Base-by-base conservation (phyloP, 1,140 invertebrate genomes). In the Drosophila rufa region DNA sequence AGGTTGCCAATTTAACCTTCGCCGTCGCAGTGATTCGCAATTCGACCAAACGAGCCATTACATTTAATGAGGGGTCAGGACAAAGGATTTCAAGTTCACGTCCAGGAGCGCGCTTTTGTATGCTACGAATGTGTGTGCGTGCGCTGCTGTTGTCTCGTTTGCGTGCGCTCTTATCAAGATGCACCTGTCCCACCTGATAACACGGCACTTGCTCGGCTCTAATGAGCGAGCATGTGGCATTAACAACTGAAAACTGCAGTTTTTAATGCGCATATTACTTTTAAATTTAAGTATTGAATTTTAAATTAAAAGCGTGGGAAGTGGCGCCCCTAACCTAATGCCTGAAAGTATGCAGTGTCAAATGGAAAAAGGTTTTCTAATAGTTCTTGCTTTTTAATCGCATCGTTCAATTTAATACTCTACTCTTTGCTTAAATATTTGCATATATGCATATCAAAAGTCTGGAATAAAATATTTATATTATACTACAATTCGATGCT, bases 51-150 rank as follows among this genome's bases (percentile, higher is more conserved):
- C 69, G 62, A 53, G 75, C 78, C 62, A 90, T 84, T 84, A 80
- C 53, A 69, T 71, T 59, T 89, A 89, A 89, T 89, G 84, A 89
- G 80, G 48, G 69, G 60, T 50, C 42, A 36, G 67, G 48, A 85
- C 84, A 89, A 89, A 90, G 84, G 85, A 89, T 89, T 87, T 84
- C 85, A 90, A 89, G 74, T 89, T 87, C 84, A 84, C 51, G 73
- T 83, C 66, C 76, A 77, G 68, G 65, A 64, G 75, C 84, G 60
- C 84, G 53, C 80, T 79, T 58, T 89, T 89, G 84, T 89, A 90
- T 89, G 85, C 84, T 90, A 84, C 50, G 50, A 62, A 48, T 61
- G 51, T 60, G 50, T 40, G 40, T 50, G 57, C 43, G 47, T 48
- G 40, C 59, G 40, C 25, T 46, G 50, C 22, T 46, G 50, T 56